Percentiles rank a stretch among this genome's conserved stretches.
Conservation (phyloP, 2,797 vertebrate genomes). For the Gila robusta region DNA sequence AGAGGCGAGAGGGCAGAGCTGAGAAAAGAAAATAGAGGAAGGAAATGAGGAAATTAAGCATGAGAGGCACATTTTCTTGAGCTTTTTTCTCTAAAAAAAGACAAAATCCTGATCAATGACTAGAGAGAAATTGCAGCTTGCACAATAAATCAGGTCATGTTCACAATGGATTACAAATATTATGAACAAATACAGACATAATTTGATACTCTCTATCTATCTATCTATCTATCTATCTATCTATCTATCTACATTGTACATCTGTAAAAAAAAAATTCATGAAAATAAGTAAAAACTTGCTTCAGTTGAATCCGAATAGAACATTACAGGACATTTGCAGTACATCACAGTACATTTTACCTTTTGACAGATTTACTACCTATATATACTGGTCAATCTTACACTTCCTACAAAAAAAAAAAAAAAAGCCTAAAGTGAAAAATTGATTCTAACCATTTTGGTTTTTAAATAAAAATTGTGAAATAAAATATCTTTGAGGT, state of each 20-base stretch:
- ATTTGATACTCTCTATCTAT: neutral
- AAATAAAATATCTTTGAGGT: neutral
- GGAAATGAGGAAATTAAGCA: constrained; percentile 5
- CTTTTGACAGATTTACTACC: no score
- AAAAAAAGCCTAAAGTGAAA: no score
- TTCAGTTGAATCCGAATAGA: neutral
- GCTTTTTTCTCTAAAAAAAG: neutral
- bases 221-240: neutral
- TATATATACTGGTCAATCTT: no score
- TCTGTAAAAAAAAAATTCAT: neutral
- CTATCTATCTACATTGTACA: neutral
- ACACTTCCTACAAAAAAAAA: no score
- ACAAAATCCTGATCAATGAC: constrained; percentile 8
- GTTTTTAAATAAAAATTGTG: neutral
- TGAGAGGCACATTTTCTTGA: neutral
- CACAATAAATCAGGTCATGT: neutral
- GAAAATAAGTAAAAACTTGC: neutral
- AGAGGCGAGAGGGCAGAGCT: constrained; percentile 23
- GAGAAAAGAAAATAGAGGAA: constrained; percentile 13
- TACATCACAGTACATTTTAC: no score
- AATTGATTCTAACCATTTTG: neutral
- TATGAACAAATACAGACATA: neutral
- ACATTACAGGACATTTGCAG: no score
- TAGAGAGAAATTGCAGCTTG: neutral
- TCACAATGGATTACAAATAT: neutral